Evolutionary conservation across 1,140 invertebrate species (phyloP).

Genomic region (Heterodera carotae): DNA sequence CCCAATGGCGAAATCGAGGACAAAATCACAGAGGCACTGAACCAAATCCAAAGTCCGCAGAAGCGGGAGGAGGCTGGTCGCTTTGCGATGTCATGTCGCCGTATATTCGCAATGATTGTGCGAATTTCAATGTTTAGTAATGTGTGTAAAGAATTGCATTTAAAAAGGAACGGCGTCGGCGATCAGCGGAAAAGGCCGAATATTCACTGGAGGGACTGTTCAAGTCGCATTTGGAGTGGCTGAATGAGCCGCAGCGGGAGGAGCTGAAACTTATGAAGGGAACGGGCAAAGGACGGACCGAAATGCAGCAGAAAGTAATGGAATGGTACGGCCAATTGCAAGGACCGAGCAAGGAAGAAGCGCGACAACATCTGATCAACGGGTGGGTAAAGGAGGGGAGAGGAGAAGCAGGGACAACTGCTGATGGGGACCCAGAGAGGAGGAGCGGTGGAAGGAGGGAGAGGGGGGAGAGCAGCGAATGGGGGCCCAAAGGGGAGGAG

Average conservation of each 20-base stretch:
- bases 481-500: too few species aligned
- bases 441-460: too few species aligned
- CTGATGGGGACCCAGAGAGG: too few species aligned
- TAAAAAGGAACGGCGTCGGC: conserved; percentile 10
- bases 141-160: too few species aligned
- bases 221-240: conserved; percentile 40
- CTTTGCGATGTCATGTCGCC: conserved; percentile 22
- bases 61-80: conserved; percentile 18
- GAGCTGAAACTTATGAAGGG: conserved; percentile 38
- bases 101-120: conserved; percentile 27
- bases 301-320: conserved; percentile 47
- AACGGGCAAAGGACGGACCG: conserved; percentile 42
- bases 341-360: conserved; percentile 37
- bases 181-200: conserved; percentile 5
- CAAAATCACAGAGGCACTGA: conserved; percentile 41
- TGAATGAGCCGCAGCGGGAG: conserved; percentile 42
- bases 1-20: conserved; percentile 36
- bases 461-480: too few species aligned
- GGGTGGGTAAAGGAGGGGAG: conserved; percentile 17
- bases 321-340: conserved; percentile 37
- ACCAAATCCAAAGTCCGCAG: conserved; percentile 27
- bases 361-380: conserved; percentile 27
- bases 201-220: conserved; percentile 47
- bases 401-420: neutral
- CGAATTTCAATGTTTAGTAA: too few species aligned